Evolutionary conservation across 2,113 vertebrate species (phyloP).

Genomic region (Connochaetes taurinus): DNA sequence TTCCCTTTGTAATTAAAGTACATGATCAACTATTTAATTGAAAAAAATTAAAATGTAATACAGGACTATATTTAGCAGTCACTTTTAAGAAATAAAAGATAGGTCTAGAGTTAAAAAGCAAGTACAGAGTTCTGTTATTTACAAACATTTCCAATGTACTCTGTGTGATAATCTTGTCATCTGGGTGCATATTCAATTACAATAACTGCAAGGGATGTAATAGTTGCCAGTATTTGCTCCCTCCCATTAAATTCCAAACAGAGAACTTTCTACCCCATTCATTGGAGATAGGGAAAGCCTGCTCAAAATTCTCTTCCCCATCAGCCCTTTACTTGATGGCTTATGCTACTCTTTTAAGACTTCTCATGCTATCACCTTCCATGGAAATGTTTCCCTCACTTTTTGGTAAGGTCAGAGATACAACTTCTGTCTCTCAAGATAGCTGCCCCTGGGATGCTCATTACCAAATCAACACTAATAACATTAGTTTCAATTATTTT

Average conservation of each 20-base stretch:
- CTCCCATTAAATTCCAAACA: not conserved
- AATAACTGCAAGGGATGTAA: not conserved
- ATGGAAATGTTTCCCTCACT: not conserved
- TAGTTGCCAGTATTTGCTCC: not conserved
- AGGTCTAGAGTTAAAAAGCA: not conserved
- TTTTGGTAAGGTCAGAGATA: not conserved
- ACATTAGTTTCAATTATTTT: not conserved
- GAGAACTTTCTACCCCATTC: not conserved
- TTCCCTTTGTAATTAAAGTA: constrained; percentile 68
- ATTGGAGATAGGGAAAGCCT: not conserved
- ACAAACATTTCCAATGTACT: not conserved
- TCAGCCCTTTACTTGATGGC: not conserved
- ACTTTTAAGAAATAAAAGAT: not conserved
- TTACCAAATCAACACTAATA: not conserved
- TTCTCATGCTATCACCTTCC: not conserved
- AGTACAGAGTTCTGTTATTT: not conserved
- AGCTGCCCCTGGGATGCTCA: not conserved
- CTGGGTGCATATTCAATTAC: not conserved
- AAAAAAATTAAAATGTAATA: constrained; percentile 36
- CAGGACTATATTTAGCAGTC: not conserved
- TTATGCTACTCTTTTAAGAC: not conserved
- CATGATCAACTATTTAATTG: constrained; percentile 58
- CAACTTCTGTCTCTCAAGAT: not conserved
- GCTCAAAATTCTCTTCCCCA: fast-evolving
- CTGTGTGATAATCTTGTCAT: not conserved